Conservation (phyloP, 1,140 invertebrate genomes). For the Mya arenaria region DNA sequence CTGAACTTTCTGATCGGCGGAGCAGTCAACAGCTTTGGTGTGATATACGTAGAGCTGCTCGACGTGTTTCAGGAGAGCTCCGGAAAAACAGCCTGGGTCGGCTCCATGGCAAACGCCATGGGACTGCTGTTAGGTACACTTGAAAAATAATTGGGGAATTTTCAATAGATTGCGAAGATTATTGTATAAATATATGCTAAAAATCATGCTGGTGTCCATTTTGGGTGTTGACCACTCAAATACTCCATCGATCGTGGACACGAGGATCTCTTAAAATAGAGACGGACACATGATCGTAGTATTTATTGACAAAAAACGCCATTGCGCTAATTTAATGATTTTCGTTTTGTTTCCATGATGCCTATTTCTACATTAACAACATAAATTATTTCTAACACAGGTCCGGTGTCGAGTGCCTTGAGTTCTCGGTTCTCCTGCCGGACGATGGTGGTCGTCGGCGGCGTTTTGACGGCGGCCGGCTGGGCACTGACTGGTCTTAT, state of each 20-base stretch:
- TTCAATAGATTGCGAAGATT: no score
- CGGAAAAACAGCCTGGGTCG: constrained; percentile 35
- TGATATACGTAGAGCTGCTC: constrained; percentile 22
- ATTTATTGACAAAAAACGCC: no score
- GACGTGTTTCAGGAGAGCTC: constrained; percentile 3
- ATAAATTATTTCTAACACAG: constrained; percentile 1
- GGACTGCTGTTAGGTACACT: constrained; percentile 34
- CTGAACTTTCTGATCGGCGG: constrained; percentile 45
- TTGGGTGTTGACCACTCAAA: no score
- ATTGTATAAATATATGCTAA: no score
- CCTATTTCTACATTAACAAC: no score
- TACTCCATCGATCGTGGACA: no score
- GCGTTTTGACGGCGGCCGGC: constrained; percentile 26
- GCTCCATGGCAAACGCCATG: constrained; percentile 44
- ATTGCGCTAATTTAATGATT: no score
- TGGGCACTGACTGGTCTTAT: constrained; percentile 28
- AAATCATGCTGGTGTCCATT: no score
- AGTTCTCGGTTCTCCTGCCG: constrained; percentile 39
- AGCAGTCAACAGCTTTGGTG: constrained; percentile 34
- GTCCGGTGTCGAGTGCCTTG: constrained; percentile 32
- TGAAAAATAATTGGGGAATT: no score
- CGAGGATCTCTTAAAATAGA: no score
- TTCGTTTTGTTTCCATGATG: no score
- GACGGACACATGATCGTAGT: no score
- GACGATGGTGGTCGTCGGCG: constrained; percentile 33